phyloP scores from a whole-genome alignment of 2,797 vertebrate genomes.

The Anguilla pacifica region DNA sequence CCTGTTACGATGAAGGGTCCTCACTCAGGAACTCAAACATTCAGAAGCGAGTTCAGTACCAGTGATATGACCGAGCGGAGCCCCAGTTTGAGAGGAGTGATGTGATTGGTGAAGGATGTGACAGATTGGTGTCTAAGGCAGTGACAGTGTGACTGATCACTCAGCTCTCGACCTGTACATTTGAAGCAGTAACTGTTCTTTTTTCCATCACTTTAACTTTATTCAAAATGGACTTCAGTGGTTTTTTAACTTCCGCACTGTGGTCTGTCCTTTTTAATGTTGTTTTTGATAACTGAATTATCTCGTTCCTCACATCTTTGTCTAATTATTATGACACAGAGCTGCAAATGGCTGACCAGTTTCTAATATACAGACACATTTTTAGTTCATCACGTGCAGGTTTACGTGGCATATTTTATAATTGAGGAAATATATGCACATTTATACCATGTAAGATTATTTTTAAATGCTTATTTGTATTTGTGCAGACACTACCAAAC shows the following conservation, averaged over 20 bases:
- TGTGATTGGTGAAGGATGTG: not conserved
- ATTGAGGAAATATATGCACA: not conserved
- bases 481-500: not conserved
- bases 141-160: not conserved
- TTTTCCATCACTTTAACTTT: not conserved
- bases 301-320: constrained; percentile 55
- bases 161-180: not conserved
- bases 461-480: too few relatives aligned
- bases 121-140: not conserved
- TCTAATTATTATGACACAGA: constrained; percentile 61
- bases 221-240: not conserved
- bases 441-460: not conserved
- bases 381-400: not conserved
- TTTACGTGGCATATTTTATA: too few relatives aligned
- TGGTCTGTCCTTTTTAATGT: not conserved
- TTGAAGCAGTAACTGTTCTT: not conserved
- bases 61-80: constrained; percentile 68
- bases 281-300: not conserved
- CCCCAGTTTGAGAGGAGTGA: constrained; percentile 42
- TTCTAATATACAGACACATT: constrained; percentile 49
- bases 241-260: not conserved
- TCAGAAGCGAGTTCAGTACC: constrained; percentile 78
- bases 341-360: constrained; percentile 34
- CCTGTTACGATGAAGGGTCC: constrained; percentile 76
- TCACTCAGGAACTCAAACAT: constrained; percentile 72